Conservation (phyloP, 2,113 vertebrate species). For the Neomonachus schauinslandi region DNA sequence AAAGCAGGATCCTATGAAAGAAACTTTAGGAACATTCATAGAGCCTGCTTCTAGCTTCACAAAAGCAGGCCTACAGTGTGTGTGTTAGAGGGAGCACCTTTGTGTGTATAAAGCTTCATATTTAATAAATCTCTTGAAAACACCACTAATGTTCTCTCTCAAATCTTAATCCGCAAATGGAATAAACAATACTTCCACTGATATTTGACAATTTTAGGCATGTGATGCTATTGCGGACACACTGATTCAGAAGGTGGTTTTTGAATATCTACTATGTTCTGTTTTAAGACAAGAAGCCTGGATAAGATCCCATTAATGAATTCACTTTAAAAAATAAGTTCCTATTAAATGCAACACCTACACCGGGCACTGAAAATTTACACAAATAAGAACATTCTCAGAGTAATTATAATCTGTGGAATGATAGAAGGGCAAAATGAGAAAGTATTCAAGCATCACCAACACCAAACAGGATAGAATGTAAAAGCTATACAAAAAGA, state of each 20-base stretch:
- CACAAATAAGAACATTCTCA: background rate
- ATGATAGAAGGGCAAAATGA: background rate
- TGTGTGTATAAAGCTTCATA: background rate
- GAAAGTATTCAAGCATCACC: background rate
- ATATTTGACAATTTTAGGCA: background rate
- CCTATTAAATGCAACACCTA: background rate
- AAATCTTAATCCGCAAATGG: background rate
- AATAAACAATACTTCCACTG: background rate
- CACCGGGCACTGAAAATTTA: background rate
- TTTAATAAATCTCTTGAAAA: background rate
- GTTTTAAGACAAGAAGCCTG: background rate
- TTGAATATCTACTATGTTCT: background rate
- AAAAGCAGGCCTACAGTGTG: background rate
- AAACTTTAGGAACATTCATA: background rate
- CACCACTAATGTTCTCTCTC: background rate
- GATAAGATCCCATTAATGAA: background rate
- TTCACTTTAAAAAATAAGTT: background rate
- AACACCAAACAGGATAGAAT: background rate
- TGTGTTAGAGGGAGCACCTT: fast-evolving
- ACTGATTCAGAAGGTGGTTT: background rate
- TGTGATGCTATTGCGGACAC: background rate
- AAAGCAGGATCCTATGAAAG: background rate
- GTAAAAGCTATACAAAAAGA: background rate
- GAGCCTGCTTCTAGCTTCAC: background rate
- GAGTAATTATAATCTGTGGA: background rate